Base-by-base conservation (phyloP, 2,888 invertebrate species). In the Cephonodes hylas region DNA sequence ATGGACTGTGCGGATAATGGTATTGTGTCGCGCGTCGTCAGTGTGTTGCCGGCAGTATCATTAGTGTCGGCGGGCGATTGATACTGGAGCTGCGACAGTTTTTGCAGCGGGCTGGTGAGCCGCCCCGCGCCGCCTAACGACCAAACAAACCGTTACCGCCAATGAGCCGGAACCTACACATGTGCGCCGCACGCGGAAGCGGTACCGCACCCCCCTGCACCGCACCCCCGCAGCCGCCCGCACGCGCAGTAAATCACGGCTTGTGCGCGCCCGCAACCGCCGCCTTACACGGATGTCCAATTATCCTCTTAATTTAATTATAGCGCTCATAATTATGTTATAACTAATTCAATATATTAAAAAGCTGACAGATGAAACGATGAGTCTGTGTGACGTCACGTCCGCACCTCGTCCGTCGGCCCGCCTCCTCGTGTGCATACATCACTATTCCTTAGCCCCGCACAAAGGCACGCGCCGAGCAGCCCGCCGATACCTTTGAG, bases 91-190 rank as follows among this genome's bases (percentile, higher is more conserved):
- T 22, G 18, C n/a, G 4, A 18, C 15, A 13, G 31, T 27, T 23
- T 20, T 22, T 22, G 53, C 18, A 38, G 46, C 38, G 42, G 60
- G 20, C 8, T 34, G 42, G 59, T 15, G 45, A 61, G 62, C 38
- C 10, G 62, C 20, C 65, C 62, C 53, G 56, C 53, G 61, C 56
- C 56, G 59, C 65, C 61, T 60, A 63, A 64, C 59, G 63, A 44
- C 64, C 78, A 74, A 82, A 83, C 83, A 83, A 82, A 83, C 84
- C 84, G 83, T 84, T 76, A 81, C 60, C 64, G 71, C 71, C 75
- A 68, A 61, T 72, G 79, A 75, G 74, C 67, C 73, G 72, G 57
- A 58, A 44, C 66, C 66, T 60, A 64, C 65, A 60, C 67, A 58
- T 68, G 71, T 65, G 65, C 66, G 61, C 66, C 63, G 62, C 64